Evolutionary conservation across 2,888 invertebrate genomes (phyloP), one percentile per base, ranked within the genome.

Genomic region (Heteropelma amictum): DNA sequence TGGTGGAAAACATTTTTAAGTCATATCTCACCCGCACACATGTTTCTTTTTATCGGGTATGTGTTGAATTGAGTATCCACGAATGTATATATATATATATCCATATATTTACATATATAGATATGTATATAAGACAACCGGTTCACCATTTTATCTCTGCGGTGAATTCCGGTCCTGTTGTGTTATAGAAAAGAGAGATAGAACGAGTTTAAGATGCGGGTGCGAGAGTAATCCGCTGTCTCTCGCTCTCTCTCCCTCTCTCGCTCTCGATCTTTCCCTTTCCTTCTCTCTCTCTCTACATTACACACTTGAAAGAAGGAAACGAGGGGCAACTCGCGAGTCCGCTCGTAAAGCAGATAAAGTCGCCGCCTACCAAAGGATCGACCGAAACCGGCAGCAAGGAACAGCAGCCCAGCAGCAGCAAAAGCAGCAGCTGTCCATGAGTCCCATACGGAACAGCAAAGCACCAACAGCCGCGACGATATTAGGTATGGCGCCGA

Each of bases 311-410:
- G 60, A 60, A 40, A 51, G 49, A 63, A 72, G 75, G 78, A 77
- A 79, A 81, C 77, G 79, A 78, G 78, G 65, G 65, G 82, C 69
- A 72, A 83, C 82, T 83, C 82, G 81, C 80, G 83, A 82, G 85
- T 84, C 75, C 84, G 84, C 83, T 87, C 87, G 87, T 87, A 88
- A 88, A 88, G 85, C 86, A 87, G 85, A 87, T 87, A 87, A 87
- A 88, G 88, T 88, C 85, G 86, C 88, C 88, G 88, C 88, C 88
- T 88, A 88, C 88, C 86, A 85, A 85, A 86, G 82, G 85, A 85
- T 84, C 84, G 84, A 85, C 86, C 84, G 87, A 87, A 87, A 72
- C 79, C 78, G 77, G 78, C 79, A 78, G 79, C 79, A 76, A 72
- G 72, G 68, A 76, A 76, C 76, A 76, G 76, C 76, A 75, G 75